Evolutionary conservation across 2,797 vertebrate genomes (phyloP), one percentile per base, ranked within the genome.

Genomic region (Leucoraja ocellata): DNA sequence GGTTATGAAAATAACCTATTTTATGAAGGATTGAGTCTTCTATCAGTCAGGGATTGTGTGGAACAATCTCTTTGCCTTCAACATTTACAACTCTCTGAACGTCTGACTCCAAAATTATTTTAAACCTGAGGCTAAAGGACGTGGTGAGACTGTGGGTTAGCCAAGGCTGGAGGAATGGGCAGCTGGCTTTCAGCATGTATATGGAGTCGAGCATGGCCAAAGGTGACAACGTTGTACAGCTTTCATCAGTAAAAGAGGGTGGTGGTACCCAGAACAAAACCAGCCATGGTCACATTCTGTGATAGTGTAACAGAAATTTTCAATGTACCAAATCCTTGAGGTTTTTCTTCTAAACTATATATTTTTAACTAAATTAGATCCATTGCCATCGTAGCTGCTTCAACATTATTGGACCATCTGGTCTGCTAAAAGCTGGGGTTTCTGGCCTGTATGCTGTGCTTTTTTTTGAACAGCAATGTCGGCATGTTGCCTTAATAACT

Each of bases 401-500:
- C 84, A 88, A 68, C 21, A 68, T 32, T 88, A 68, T 63, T 88
- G 61, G 63, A 14, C 84, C n/a, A 68, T 16, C 32, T 63, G 16
- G n/a, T 46, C 84, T 68, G 65, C 84, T 68, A 68, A 86, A 84
- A 88, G 3, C 83, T n/a, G 28, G 71, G 71, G n/a, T 36, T 88
- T 68, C n/a, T 88, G 84, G n/a, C 84, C n/a, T 68, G 61, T 1
- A 21, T n/a, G 6, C 61, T 88, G 84, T 68, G 18, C 32, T 68
- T 84, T 86, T 39, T 63, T 86, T 88, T 0, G n/a, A 88, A 81
- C 58, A 86, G 21, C n/a, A 36, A 14, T 36, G n/a, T 88, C 32
- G 61, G 6, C 84, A 36, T 68, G 63, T 88, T 88, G 61, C 84
- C 84, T 88, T 68, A 36, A 88, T 68, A 88, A 88, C n/a, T 68